Base-by-base conservation (phyloP, 2,888 invertebrate genomes). In the Muschampia plurimacula region DNA sequence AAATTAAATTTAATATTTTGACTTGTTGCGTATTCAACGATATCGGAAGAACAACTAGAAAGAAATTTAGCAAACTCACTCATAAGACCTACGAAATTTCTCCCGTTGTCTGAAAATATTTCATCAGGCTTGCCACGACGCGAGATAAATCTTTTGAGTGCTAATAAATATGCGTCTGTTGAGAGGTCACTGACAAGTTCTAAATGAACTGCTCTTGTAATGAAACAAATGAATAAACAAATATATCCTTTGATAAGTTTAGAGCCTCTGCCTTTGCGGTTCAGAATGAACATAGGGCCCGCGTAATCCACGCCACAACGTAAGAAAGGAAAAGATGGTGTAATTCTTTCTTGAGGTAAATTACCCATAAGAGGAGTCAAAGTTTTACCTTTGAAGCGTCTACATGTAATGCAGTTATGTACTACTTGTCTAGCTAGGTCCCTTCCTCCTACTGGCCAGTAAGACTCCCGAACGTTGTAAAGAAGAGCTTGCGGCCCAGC, bases 401-500 rank as follows among this genome's bases (percentile, higher is more conserved):
- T 62, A 36, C 49, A 60, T 22, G 46, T 62, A 41, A 70, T 13
- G 28, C 77, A 75, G 10, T 65, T 59, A n/a, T 72, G 64, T 28
- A 74, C 73, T 7, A 72, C 41, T 22, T 64, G 73, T n/a, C 71
- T 69, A 9, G 75, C 74, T 10, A 77, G 68, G 22, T 74, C 70
- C 13, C 73, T 65, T 3, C 74, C 76, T 9, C 74, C 70, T 12
- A 59, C 32, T 28, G 59, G 59, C 59, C 59, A 59, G 10, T 59
- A 59, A 8, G 28, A 59, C 32, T 15, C 74, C 12, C 12, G 76
- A 72, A 74, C 72, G 73, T 68, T 69, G 64, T 46, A 39, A 10
- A 77, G 55, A 10, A 77, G 67, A n/a, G 65, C 44, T 39, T 74
- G 74, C 28, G 77, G 74, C 2, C 65, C 75, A 1, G 72, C 76